Evolutionary conservation across 1,140 invertebrate genomes (phyloP).

Genomic region (Lethocerus indicus): DNA sequence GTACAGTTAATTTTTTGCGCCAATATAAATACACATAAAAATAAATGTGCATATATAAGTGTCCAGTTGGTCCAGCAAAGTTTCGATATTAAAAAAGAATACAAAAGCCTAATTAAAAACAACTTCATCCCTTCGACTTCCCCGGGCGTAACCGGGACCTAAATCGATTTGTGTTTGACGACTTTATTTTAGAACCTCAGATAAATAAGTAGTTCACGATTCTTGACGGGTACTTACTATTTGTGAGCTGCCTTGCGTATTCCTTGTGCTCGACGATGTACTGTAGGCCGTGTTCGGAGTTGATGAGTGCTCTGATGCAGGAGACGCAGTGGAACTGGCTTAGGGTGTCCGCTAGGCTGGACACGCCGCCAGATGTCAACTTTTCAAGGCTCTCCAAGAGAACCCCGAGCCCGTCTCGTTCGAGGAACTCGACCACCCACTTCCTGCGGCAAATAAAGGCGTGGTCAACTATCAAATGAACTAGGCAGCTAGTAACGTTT

Average conservation of each 20-base stretch:
- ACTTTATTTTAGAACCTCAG: not conserved
- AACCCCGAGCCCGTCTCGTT: conserved; percentile 26
- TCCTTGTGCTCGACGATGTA: conserved; percentile 27
- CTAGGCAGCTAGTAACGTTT: too few species aligned
- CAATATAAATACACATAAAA: too few species aligned
- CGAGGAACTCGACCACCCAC: conserved; percentile 32
- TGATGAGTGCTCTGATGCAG: conserved; percentile 30
- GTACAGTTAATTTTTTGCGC: too few species aligned
- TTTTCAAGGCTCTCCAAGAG: conserved; percentile 28
- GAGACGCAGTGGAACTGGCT: conserved; percentile 28
- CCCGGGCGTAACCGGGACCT: too few species aligned
- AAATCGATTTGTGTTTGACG: too few species aligned
- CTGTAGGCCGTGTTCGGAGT: conserved; percentile 29
- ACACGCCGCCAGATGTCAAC: conserved; percentile 18
- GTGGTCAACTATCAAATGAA: too few species aligned
- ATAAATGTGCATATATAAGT: too few species aligned
- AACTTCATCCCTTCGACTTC: too few species aligned
- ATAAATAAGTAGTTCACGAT: not conserved
- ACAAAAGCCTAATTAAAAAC: too few species aligned
- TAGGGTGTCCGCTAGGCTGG: conserved; percentile 25
- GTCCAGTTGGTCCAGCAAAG: too few species aligned
- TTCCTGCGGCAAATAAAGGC: too few species aligned
- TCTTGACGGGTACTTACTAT: conserved; percentile 24
- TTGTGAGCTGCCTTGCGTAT: conserved; percentile 26
- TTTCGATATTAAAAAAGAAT: too few species aligned